phyloP scores from a whole-genome alignment of 2,113 vertebrate genomes.

The Megatriorchis doriae region DNA sequence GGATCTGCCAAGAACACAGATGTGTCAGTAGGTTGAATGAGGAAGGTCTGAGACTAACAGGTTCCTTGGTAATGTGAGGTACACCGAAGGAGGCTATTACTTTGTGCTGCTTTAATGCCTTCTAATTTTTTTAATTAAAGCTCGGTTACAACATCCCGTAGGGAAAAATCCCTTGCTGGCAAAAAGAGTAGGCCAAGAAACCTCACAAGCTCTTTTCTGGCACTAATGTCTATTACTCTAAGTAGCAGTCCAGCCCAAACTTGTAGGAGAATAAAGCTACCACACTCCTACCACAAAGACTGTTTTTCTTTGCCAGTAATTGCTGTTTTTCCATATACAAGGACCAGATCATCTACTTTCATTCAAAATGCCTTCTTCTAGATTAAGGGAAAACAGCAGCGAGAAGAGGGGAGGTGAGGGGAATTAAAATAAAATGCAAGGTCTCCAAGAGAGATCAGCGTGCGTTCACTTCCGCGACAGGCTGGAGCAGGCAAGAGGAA shows the following conservation, averaged over 20 bases:
- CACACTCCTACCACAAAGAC: conserved; percentile 40
- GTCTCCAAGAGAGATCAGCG: neutral
- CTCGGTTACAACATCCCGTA: neutral
- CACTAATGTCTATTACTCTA: conserved; percentile 3
- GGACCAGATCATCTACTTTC: conserved; percentile 42
- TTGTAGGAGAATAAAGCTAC: conserved; percentile 55
- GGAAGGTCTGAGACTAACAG: conserved; percentile 23
- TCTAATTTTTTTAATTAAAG: conserved; percentile 66
- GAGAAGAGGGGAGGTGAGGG: neutral
- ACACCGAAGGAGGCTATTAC: conserved; percentile 37
- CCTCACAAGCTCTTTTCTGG: conserved; percentile 37
- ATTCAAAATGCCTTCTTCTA: conserved; percentile 19
- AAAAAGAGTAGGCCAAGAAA: conserved; percentile 6
- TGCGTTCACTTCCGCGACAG: neutral
- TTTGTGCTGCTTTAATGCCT: conserved; percentile 54
- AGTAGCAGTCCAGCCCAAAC: conserved; percentile 51
- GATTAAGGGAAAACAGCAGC: neutral
- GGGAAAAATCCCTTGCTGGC: conserved; percentile 31
- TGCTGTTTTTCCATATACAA: conserved; percentile 53
- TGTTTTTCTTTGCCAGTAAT: conserved; percentile 46
- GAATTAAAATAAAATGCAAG: neutral
- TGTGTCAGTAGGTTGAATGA: conserved; percentile 11
- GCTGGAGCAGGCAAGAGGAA: neutral
- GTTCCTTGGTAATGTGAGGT: conserved; percentile 44
- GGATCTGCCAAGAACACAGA: neutral